Base-by-base conservation (phyloP, 2,888 invertebrate genomes). In the Hirtodrosophila confusa region DNA sequence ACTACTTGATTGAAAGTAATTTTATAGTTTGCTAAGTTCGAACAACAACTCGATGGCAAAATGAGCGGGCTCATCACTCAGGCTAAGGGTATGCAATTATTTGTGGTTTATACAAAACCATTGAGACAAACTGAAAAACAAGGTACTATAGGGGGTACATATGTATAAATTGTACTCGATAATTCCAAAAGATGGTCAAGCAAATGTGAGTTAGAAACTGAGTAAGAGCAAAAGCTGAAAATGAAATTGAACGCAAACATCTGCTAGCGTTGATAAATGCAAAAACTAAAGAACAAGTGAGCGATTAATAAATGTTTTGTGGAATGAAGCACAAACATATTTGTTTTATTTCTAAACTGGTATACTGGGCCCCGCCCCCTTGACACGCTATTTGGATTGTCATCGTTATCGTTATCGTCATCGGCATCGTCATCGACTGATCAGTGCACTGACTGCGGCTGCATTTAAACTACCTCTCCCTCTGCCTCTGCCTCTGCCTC, bases 271-370 rank as follows among this genome's bases (percentile, higher is more conserved):
- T 80, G 58, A 70, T 55, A 67, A 64, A 55, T 66, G 55, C 57
- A 49, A 70, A 61, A 63, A 68, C 65, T 67, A 60, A 56, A 56
- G 53, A 67, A 58, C 50, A 68, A 69, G 58, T 71, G 68, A 70
- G 69, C 72, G 77, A 82, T 78, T 80, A 84, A 76, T 75, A 75
- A 61, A 71, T 86, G 77, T 83, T 80, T 69, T 87, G 80, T 75
- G 78, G 71, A 69, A 67, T 67, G 63, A 80, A 69, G 47, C 60
- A 72, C 58, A 45, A 68, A 78, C 48, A 61, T 49, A 39, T 55
- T 47, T 29, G 12, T 66, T 76, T 62, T 50, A 56, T 60, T 76
- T 45, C 40, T 33, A 17, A 33, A 6, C 11, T 23, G 1, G 17
- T 9, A 47, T 8, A 11, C 12, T 4, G 8, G 3, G 11, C 49